These are phyloP conservation scores for Trissolcus japonicus DNA, from an alignment of 2,888 invertebrate species.

Conservation along the genomic window DNA sequence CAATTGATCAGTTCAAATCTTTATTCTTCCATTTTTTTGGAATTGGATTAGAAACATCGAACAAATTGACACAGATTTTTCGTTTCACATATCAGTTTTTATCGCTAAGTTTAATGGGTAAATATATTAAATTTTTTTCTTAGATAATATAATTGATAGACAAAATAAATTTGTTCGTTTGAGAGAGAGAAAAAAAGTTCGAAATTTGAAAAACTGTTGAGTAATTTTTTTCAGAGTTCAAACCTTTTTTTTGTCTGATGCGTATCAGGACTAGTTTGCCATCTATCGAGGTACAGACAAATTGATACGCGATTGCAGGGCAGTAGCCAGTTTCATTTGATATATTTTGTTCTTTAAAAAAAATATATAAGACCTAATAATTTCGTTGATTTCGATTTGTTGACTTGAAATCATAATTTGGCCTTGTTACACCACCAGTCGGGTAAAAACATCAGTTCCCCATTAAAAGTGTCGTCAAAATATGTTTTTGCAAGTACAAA, in stretches of 20 bases:
- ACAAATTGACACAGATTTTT: constrained; percentile 2
- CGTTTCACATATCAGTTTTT: background rate
- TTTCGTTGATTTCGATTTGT: background rate
- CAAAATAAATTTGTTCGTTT: too few species aligned
- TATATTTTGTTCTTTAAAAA: background rate
- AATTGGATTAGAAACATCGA: too few species aligned
- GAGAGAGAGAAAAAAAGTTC: constrained; percentile 7
- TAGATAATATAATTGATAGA: too few species aligned
- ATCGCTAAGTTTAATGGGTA: too few species aligned
- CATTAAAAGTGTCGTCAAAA: too few species aligned
- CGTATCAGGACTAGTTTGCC: constrained; percentile 26
- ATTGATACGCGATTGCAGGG: constrained; percentile 10
- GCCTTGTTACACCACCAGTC: background rate
- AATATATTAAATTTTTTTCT: too few species aligned
- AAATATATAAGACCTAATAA: background rate
- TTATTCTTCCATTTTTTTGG: too few species aligned
- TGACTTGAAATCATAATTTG: background rate
- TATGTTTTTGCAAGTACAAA: too few species aligned
- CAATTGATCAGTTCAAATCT: too few species aligned
- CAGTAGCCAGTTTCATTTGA: constrained; percentile 1
- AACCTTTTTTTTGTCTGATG: constrained; percentile 6
- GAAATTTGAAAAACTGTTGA: background rate
- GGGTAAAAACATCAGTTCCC: too few species aligned
- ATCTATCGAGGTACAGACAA: background rate
- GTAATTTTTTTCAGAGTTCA: background rate